Evolutionary conservation across 2,797 vertebrate genomes (phyloP), one percentile per base, ranked within the genome.

Genomic region (Anableps anableps): DNA sequence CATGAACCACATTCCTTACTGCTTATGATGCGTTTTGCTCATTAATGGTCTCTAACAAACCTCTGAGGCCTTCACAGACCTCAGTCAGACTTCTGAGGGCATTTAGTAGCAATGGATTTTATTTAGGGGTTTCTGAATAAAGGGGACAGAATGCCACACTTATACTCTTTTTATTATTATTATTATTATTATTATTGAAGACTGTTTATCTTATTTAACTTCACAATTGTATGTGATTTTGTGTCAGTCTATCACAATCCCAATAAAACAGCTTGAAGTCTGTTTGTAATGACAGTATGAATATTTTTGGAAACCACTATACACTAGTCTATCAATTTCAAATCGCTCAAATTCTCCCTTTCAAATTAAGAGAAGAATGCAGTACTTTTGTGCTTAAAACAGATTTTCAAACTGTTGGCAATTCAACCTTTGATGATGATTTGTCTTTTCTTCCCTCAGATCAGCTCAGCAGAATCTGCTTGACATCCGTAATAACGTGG

Each of bases 401-500:
- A 1, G 19, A 4, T 36, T 36, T 51, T 38, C 23, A 53, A 74
- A 74, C 11, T 7, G 19, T 26, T 38, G 6, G 17, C 43, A 62
- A 17, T 45, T 26, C 31, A 70, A 29, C 0, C 2, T 53, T 74
- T 76, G 75, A 50, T 76, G 0, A 80, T 58, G 2, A 76, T 75
- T 31, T 74, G 74, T 55, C 81, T 75, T 45, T 83, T 21, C 11
- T 83, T 26, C 11, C 1, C 51, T 83, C 94, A 96, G 96, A 77
- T 72, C 81, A 19, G 71, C 88, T 43, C 85, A 92, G 86, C 95
- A 96, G 81, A 93, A 90, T 78, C 94, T 97, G 82, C 91, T 62
- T 0, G 88, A 88, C 48, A 92, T 97, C 75, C 86, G 91, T 66
- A 86, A 92, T 83, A 96, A 97, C 26, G 94, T 97, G 79, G 95